Base-by-base conservation (phyloP, 2,888 invertebrate genomes). In the Parnassius glacialis region DNA sequence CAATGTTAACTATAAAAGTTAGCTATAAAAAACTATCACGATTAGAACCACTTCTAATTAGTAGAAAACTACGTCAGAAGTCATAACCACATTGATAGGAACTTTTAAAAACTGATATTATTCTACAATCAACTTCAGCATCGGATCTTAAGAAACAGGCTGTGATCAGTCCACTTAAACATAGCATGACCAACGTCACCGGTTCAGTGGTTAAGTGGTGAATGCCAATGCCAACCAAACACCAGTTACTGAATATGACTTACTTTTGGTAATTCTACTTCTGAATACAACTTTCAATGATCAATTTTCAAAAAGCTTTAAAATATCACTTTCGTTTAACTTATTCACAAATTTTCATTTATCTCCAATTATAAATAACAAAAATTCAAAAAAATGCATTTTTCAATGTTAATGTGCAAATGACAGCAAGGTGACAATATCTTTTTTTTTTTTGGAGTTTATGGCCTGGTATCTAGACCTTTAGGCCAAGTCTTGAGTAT, bases 171-270 rank as follows among this genome's bases (percentile, higher is more conserved):
- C 34, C 34, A 34, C 7, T 34, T 34, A 54, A 50, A 54, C 45
- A 62, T 34, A 51, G 56, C 51, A 56, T 47, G 42, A 59, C 52
- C 52, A 78, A 84, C 83, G 84, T 84, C 84, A 84, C 74, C 77
- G 70, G 68, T 63, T 60, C 43, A 69, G 66, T 67, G 71, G 74
- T 72, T 59, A 45, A 69, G 66, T 67, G 71, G 74, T 71, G 59
- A 63, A 56, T 52, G 59, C 52, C 63, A 63, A 63, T 73, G 77
- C 67, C 74, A 72, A 69, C 65, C 54, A 55, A 13, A 58, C 51
- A 54, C 41, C 11, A 68, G 55, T 61, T 64, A 65, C 48, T 59
- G 65, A 59, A 55, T 51, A 45, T 44, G 57, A 79, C 79, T 74
- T 73, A 75, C 72, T 60, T 68, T 68, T 64, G 52, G 20, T 44